These are phyloP conservation scores for Mermis nigrescens DNA, from an alignment of 2,888 invertebrate genomes.

Conservation along the genomic window DNA sequence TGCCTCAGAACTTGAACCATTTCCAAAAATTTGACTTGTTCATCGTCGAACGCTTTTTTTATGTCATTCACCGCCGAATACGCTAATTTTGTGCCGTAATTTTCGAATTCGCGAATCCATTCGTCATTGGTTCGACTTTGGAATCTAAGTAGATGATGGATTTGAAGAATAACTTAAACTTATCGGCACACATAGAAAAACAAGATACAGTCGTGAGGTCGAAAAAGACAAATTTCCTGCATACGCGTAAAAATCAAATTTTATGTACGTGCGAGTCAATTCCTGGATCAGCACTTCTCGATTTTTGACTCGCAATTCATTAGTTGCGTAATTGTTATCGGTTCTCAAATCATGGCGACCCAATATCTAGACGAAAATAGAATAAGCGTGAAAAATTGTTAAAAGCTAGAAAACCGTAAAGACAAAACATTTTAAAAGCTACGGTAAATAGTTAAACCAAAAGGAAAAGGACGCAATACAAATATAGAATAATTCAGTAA, in stretches of 20 bases:
- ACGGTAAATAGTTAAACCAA: too few relatives aligned
- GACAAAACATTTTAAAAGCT: too few relatives aligned
- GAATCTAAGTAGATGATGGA: too few relatives aligned
- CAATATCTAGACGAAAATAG: constrained; percentile 39
- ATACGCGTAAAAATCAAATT: too few relatives aligned
- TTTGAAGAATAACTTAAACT: constrained; percentile 36
- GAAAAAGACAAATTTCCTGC: constrained; percentile 14
- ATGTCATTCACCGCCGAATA: constrained; percentile 74
- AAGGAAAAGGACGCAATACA: too few relatives aligned
- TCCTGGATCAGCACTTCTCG: constrained; percentile 48
- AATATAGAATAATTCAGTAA: too few relatives aligned
- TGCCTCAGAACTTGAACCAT: constrained; percentile 43
- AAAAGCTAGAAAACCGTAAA: too few relatives aligned
- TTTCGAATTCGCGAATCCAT: constrained; percentile 52
- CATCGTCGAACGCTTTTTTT: constrained; percentile 63
- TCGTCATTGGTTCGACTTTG: constrained; percentile 41
- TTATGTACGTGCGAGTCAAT: too few relatives aligned
- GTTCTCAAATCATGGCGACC: constrained; percentile 43
- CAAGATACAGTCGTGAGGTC: background rate
- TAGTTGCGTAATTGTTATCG: constrained; percentile 50
- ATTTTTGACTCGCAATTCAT: constrained; percentile 54
- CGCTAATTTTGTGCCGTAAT: constrained; percentile 51
- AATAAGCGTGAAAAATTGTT: background rate
- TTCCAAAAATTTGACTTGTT: constrained; percentile 52
- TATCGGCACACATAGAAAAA: constrained; percentile 11